These are phyloP conservation scores for Zophobas atratus DNA, from an alignment of 1,140 invertebrate species.

Conservation along the genomic window DNA sequence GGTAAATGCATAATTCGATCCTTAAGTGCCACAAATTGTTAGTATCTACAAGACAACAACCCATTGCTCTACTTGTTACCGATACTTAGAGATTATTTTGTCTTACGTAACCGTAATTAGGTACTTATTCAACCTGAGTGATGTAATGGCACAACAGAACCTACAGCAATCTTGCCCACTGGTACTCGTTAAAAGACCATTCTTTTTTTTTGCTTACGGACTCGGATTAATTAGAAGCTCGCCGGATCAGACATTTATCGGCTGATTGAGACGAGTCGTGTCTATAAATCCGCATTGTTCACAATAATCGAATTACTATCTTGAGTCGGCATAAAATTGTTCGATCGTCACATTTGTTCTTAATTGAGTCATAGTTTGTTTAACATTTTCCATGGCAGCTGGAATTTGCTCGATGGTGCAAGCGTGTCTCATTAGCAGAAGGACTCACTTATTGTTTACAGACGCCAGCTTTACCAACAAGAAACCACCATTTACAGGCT, in stretches of 20 bases:
- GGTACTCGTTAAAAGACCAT: constrained; percentile 27
- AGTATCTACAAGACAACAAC: constrained; percentile 49
- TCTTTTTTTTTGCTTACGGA: constrained; percentile 1
- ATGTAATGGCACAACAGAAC: constrained; percentile 50
- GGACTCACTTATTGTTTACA: neutral
- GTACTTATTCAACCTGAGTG: constrained; percentile 55
- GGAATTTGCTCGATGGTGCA: constrained; percentile 19
- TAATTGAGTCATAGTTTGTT: constrained; percentile 39
- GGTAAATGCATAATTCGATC: constrained; percentile 50
- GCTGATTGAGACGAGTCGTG: constrained; percentile 35
- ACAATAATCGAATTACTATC: constrained; percentile 20
- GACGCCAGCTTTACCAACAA: too few species aligned
- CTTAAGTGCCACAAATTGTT: constrained; percentile 54
- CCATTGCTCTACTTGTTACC: constrained; percentile 54
- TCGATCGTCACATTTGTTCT: constrained; percentile 17
- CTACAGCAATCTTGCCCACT: constrained; percentile 8
- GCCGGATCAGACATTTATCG: constrained; percentile 17
- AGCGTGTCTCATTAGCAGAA: constrained; percentile 5
- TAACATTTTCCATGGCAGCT: constrained; percentile 4
- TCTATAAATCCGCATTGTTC: constrained; percentile 33
- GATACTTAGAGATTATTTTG: constrained; percentile 52
- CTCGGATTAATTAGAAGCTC: constrained; percentile 23
- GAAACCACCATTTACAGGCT: too few species aligned
- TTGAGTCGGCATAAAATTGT: constrained; percentile 23
- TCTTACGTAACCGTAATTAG: constrained; percentile 56